Percentiles rank a stretch among this genome's conserved stretches.
Conservation (phyloP, 2,797 vertebrate genomes). For the Spondyliosoma cantharus region DNA sequence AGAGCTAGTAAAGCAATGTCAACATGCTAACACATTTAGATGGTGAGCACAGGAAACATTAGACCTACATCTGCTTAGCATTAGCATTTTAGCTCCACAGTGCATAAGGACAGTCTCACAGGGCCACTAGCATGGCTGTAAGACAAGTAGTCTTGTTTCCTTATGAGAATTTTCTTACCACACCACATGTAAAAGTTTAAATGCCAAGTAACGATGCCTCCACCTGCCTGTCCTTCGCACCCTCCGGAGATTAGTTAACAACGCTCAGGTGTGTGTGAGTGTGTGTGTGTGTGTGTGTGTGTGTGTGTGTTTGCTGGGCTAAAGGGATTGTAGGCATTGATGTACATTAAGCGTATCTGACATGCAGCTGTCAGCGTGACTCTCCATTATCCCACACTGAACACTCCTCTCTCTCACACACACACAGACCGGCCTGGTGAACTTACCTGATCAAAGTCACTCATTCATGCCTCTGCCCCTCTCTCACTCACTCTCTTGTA, state of each 20-base stretch:
- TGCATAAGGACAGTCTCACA: too few species aligned
- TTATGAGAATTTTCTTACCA: too few species aligned
- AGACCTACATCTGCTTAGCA: too few species aligned
- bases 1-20: too few species aligned
- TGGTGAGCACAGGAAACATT: too few species aligned
- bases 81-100: too few species aligned
- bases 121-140: too few species aligned
- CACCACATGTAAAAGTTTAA: too few species aligned
- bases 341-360: slow-evolving; percentile 69
- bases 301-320: slow-evolving; percentile 15
- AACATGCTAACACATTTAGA: too few species aligned
- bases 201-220: not conserved
- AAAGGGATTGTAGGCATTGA: slow-evolving; percentile 38
- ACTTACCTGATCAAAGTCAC: slow-evolving; percentile 70
- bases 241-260: not conserved
- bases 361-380: slow-evolving; percentile 69
- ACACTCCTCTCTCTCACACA: slow-evolving; percentile 17
- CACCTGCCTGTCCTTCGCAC: not conserved
- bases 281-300: slow-evolving; percentile 3
- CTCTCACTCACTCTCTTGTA: slow-evolving; percentile 63
- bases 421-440: slow-evolving; percentile 18
- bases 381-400: slow-evolving; percentile 70
- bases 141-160: too few species aligned
- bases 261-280: not conserved
- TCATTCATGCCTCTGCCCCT: slow-evolving; percentile 54